A percentile compares a stretch with the other conserved stretches of the same genome.
Evolutionary conservation across 2,888 invertebrate species (phyloP).

Genomic region (Drosophila borborema): DNA sequence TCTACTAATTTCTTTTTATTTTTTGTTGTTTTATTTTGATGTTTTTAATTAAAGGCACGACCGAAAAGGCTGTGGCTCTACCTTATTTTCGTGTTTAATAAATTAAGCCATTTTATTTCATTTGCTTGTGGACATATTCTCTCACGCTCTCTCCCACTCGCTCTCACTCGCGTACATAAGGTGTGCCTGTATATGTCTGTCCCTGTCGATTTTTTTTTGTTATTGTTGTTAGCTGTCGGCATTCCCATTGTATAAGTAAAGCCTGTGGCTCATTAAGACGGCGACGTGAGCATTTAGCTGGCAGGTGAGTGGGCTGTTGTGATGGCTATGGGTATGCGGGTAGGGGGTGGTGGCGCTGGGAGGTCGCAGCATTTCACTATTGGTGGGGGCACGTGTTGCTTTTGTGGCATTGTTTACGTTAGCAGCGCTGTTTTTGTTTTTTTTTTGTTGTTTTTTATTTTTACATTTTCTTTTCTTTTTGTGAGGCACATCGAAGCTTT

Average conservation of each 20-base stretch:
- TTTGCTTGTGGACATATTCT: slow-evolving; percentile 32
- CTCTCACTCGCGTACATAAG: not conserved
- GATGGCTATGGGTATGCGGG: not conserved
- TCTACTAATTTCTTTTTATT: slow-evolving; percentile 9
- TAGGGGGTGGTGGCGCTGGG: not conserved
- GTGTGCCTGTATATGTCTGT: not conserved
- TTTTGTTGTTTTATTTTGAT: slow-evolving; percentile 20
- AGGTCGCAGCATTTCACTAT: slow-evolving; percentile 11
- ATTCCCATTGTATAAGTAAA: slow-evolving; percentile 34
- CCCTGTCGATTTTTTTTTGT: slow-evolving; percentile 14
- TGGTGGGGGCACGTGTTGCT: slow-evolving; percentile 64
- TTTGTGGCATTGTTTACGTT: slow-evolving; percentile 64
- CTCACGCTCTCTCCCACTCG: slow-evolving; percentile 3
- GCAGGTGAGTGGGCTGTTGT: slow-evolving; percentile 9
- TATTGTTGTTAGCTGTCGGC: slow-evolving; percentile 44
- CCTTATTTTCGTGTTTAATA: slow-evolving; percentile 60
- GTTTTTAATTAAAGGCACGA: slow-evolving; percentile 63
- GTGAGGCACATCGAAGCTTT: slow-evolving; percentile 38
- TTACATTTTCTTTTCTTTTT: slow-evolving; percentile 17
- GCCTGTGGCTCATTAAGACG: slow-evolving; percentile 66
- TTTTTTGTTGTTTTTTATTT: not conserved
- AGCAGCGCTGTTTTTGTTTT: slow-evolving; percentile 4
- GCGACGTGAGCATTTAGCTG: slow-evolving; percentile 62
- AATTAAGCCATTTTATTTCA: slow-evolving; percentile 68
- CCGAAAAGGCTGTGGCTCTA: slow-evolving; percentile 33